Base-by-base conservation (phyloP, 2,888 invertebrate species). In the Elmis aenea region DNA sequence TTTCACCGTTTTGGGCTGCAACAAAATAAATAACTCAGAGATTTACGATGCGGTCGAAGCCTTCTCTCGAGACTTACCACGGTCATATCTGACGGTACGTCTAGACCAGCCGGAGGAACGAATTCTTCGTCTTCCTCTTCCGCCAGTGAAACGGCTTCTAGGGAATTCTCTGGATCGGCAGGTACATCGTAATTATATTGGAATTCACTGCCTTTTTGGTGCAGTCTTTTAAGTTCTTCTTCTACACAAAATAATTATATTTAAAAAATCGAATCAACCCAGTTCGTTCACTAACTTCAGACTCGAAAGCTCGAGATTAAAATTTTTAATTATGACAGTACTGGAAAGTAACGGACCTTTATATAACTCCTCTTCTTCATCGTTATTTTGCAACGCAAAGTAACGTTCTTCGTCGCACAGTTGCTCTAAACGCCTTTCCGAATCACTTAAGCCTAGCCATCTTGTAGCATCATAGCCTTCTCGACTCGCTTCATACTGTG, bases 401-500 rank as follows among this genome's bases (percentile, higher is more conserved):
- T 94, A 99, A 26, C 97, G 76, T 72, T 99, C 97, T 63, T 92
- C 89, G 64, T 99, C 95, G 69, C 95, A 95, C 34, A 91, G 72
- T 58, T 85, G 83, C 68, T 99, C 97, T 48, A 94, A 50, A 46
- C 62, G 62, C 33, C 65, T 52, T 28, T 69, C 54, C 28, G 61
- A 50, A 50, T 70, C 69, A 41, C 52, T 64, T 15, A 68, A 52
- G 9, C 64, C 68, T 28, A 67, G 48, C 67, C 68, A 68, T 13
- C 75, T 66, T 57, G 68, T 72, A 22, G 72, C 68, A 61, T 75
- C 75, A 52, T 73, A 79, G 52, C 85, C 85, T 54, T 86, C 86
- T 3, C 82, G 73, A 31, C 84, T 83, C 16, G 86, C 83, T 69
- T 94, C 94, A 63, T 83, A 83, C 15, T 76, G 72, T 31, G 76